Base-by-base conservation (phyloP, 2,888 invertebrate species). In the Yponomeuta evonymella region DNA sequence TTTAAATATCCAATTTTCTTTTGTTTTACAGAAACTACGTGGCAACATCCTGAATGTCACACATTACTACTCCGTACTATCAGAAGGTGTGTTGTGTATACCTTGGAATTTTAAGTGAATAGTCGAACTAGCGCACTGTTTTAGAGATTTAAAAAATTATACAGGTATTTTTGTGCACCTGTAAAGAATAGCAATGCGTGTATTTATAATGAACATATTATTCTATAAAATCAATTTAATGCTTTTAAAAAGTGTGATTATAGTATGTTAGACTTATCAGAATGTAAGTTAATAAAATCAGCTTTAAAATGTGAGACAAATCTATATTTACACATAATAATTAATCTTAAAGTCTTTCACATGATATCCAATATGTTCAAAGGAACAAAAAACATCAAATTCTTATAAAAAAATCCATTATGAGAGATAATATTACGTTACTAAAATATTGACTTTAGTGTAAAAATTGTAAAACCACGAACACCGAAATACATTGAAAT, bases 41-140 rank as follows among this genome's bases (percentile, higher is more conserved):
- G 95, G 95, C 69, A 93, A 96, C 69, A 94, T 95, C 77, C 86
- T 98, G 3, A 95, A 95, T 83, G 95, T 98, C 71, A 96, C 98
- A 0, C 97, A 97, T 82, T 98, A 98, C 87, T 98, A 98, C 83
- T 97, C 98, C 0, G 96, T 98, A 69, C 93, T 98, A 81, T 95
- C 96, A 0, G 98, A 98, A 86, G 98, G 98, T 1, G 95, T 96
- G 72, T 93, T 98, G 71, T 98, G 98, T 82, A 96, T 98, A 83
- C 98, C 98, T 29, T 98, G 98, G 98, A 96, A 98, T 87, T 98
- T 96, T 93, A 94, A 94, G 83, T 89, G 93, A 48, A 64, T 43
- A 43, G 5, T 43, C 43, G 8, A 8, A 8, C 8, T 5, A 8
- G 8, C 43, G 1, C 9, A 8, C 43, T 43, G 43, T 43, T 43